Conservation (phyloP, 2,888 invertebrate genomes). For the Crematogaster levior region DNA sequence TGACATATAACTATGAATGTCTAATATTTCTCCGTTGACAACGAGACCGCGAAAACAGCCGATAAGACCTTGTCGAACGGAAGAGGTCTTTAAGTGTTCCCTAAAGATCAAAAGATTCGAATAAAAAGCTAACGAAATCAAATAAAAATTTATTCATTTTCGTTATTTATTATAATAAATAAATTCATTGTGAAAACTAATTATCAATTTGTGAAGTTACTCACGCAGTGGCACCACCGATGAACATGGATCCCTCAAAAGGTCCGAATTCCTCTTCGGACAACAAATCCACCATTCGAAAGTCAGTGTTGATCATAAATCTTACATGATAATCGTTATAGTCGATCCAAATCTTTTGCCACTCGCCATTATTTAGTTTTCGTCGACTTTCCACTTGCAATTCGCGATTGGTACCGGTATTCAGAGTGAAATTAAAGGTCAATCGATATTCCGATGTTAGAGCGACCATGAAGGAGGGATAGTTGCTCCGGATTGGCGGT, state of each 20-base stretch:
- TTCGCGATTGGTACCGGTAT: slow-evolving; percentile 93
- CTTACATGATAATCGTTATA: slow-evolving; percentile 97
- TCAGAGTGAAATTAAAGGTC: slow-evolving; percentile 95
- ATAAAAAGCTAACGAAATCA: neutral
- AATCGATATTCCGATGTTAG: slow-evolving; percentile 93
- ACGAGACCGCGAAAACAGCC: slow-evolving; percentile 97
- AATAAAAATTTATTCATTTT: too few relatives aligned
- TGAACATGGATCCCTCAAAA: slow-evolving; percentile 97
- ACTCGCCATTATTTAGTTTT: slow-evolving; percentile 95
- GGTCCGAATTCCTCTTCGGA: slow-evolving; percentile 96
- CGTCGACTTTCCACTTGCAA: slow-evolving; percentile 93
- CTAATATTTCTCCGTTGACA: slow-evolving; percentile 95
- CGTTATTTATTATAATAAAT: neutral
- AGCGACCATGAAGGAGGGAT: slow-evolving; percentile 97
- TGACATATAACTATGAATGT: slow-evolving; percentile 97
- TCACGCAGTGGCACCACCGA: slow-evolving; percentile 96
- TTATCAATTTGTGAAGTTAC: slow-evolving; percentile 80
- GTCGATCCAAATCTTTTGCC: slow-evolving; percentile 98
- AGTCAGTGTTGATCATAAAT: slow-evolving; percentile 96
- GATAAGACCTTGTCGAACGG: slow-evolving; percentile 95
- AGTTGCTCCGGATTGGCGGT: slow-evolving; percentile 94
- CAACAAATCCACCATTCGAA: slow-evolving; percentile 94
- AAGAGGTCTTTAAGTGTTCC: slow-evolving; percentile 92
- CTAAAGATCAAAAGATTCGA: slow-evolving; percentile 84
- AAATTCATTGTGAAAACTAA: neutral